Conservation (phyloP, 2,797 vertebrate species). For the Trichosurus vulpecula region DNA sequence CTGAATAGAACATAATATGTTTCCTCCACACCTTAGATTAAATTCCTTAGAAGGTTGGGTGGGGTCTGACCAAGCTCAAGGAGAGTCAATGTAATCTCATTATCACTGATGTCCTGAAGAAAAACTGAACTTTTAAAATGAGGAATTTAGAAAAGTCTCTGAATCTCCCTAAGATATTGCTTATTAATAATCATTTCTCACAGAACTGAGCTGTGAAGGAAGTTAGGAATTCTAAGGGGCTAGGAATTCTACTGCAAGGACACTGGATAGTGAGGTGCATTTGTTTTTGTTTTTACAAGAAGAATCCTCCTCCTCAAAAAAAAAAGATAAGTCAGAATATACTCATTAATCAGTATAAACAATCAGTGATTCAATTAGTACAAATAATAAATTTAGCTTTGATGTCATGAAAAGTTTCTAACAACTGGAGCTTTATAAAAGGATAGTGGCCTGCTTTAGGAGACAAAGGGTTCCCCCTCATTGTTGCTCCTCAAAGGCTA, state of each 20-base stretch:
- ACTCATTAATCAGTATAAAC: not conserved
- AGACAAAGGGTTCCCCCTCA: not conserved
- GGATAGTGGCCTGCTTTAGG: not conserved
- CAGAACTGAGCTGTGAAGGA: not conserved
- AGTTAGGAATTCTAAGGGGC: not conserved
- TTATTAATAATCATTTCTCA: not conserved
- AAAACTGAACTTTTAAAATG: not conserved
- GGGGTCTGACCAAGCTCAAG: not conserved
- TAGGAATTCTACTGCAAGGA: not conserved
- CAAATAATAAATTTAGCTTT: not conserved
- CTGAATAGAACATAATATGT: not conserved
- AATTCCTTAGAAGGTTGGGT: not conserved
- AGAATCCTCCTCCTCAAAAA: not conserved
- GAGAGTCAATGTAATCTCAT: not conserved
- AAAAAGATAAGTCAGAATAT: not conserved
- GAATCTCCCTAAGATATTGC: not conserved
- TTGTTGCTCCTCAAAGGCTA: not conserved
- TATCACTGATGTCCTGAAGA: not conserved
- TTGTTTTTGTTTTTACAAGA: not conserved
- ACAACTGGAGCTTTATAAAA: not conserved
- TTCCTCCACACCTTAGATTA: not conserved
- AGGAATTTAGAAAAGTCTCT: not conserved
- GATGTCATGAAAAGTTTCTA: not conserved
- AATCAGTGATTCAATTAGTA: not conserved
- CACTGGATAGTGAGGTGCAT: not conserved